A percentile compares a stretch with the other conserved stretches of the same genome.
Conservation (phyloP, 2,888 invertebrate genomes). For the Lepidocyrtoides sp. region DNA sequence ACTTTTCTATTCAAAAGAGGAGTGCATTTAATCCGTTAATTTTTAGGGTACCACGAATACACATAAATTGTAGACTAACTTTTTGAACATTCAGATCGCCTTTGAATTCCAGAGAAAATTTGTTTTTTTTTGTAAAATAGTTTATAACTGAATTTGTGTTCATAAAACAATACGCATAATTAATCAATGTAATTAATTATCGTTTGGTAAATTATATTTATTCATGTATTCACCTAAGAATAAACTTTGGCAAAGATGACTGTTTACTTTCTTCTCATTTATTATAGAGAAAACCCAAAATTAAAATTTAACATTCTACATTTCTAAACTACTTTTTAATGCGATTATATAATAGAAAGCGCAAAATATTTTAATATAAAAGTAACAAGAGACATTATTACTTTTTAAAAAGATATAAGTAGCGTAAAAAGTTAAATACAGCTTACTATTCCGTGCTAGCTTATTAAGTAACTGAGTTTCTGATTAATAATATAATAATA, state of each 20-base stretch:
- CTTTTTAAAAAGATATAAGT: conserved; percentile 43
- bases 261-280: conserved; percentile 15
- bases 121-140: too few relatives aligned
- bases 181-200: background rate
- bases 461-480: conserved; percentile 50
- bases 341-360: background rate
- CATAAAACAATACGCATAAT: background rate
- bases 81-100: background rate
- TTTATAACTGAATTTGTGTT: background rate
- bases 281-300: background rate
- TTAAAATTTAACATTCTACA: background rate
- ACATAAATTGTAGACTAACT: background rate
- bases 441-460: background rate
- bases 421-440: conserved; percentile 46
- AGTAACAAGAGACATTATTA: conserved; percentile 31
- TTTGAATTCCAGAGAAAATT: too few relatives aligned
- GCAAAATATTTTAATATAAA: conserved; percentile 45
- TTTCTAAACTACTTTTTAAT: background rate
- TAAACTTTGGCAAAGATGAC: conserved; percentile 18
- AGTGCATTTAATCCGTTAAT: too few relatives aligned
- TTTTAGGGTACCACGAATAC: background rate
- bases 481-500: background rate
- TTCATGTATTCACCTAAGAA: background rate
- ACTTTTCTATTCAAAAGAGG: too few relatives aligned
- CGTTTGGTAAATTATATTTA: background rate